Evolutionary conservation across 2,888 invertebrate genomes (phyloP), one percentile per base, ranked within the genome.

Genomic region (Phaedon cochleariae): DNA sequence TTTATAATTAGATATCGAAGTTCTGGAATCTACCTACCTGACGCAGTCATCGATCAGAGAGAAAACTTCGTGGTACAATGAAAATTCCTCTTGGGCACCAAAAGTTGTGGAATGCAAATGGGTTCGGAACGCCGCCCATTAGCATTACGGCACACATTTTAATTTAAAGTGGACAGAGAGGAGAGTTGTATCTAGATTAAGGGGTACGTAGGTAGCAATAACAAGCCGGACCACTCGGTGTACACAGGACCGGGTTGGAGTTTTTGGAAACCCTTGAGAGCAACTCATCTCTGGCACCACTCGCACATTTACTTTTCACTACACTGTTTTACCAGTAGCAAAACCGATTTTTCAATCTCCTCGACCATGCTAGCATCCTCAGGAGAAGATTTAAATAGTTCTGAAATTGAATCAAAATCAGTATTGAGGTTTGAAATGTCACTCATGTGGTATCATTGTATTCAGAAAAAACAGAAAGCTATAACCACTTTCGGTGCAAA

Each of bases 171-270:
- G 62, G 66, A 66, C 62, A 55, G 62, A 59, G 54, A 66, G 64
- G 59, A 59, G 54, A 66, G 64, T 67, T 64, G 67, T 67, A 72
- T 73, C 73, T 69, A 72, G 73, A 73, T 75, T 75, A 73, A 73
- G 68, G 72, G 73, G 73, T 71, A 69, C 71, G 73, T 73, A 73
- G 73, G 72, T 65, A 73, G 74, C 69, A 73, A 72, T 66, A 66
- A 66, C 72, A 69, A 73, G 71, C 68, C 65, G 70, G 66, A 61
- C 63, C 61, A 65, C 67, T 62, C 49, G 57, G 49, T 62, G 67
- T 60, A 48, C 45, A 41, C 51, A 58, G 58, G 37, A 51, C 49
- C 45, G 62, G 3, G 4, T 10, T 6, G 6, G 12, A 9, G 15
- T 15, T n/a, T 41, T 41, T 34, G 10, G 12, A 34, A 34, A 7